Evolutionary conservation across 2,888 invertebrate genomes (phyloP).

Genomic region (Drosophila colorata): DNA sequence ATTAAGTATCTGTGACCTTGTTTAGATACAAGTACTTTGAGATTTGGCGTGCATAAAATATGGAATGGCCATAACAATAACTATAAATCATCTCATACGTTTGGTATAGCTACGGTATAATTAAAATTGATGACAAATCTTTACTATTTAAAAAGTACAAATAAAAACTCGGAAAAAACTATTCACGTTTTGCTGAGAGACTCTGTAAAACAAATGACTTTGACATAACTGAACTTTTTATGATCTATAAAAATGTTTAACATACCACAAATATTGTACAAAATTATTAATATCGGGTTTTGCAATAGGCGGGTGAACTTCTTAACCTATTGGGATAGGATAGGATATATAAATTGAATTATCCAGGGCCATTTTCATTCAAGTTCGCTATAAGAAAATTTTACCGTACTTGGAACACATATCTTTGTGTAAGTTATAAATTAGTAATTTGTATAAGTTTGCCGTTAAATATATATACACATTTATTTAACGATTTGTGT

Average conservation of each 20-base stretch:
- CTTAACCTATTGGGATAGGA: too few species aligned
- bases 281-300: too few species aligned
- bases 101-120: slow-evolving; percentile 8
- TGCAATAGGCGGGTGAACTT: too few species aligned
- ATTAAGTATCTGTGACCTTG: too few species aligned
- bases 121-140: slow-evolving; percentile 35
- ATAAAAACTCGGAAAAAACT: slow-evolving; percentile 17
- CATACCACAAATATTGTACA: too few species aligned
- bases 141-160: neutral
- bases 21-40: too few species aligned
- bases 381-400: too few species aligned
- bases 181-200: slow-evolving; percentile 1
- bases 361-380: too few species aligned
- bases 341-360: too few species aligned
- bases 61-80: slow-evolving; percentile 10
- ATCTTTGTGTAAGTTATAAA: neutral
- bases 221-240: neutral
- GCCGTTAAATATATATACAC: neutral
- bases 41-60: neutral
- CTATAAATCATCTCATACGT: slow-evolving; percentile 22
- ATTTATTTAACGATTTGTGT: neutral
- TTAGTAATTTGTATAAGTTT: neutral
- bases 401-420: too few species aligned
- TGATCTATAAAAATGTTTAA: neutral
- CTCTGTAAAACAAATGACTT: neutral